These are phyloP conservation scores for Bos taurus DNA, from an alignment of 2,113 vertebrate genomes.

Conservation along the genomic window DNA sequence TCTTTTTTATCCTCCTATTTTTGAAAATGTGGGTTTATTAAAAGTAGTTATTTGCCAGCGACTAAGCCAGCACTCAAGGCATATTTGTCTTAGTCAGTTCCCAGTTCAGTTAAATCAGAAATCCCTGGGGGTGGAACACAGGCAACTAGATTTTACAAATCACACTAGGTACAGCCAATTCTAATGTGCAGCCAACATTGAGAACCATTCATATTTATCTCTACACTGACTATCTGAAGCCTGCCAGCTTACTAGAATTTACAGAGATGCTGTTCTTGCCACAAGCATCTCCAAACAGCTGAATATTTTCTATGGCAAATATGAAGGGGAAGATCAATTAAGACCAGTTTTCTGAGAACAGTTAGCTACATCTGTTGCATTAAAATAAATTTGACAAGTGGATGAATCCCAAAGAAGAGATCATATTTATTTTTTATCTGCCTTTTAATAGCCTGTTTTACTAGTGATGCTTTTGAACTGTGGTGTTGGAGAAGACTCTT, in stretches of 20 bases:
- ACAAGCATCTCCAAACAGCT: not conserved
- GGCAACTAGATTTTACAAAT: not conserved
- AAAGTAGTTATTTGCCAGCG: not conserved
- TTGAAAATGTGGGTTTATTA: not conserved
- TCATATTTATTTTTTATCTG: not conserved
- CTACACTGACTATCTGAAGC: not conserved
- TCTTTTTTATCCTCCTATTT: not conserved
- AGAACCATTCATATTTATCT: not conserved
- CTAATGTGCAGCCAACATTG: not conserved
- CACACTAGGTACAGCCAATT: not conserved
- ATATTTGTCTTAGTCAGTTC: not conserved
- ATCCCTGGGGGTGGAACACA: not conserved
- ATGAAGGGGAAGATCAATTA: not conserved
- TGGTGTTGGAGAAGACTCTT: too few species aligned
- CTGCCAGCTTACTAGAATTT: not conserved
- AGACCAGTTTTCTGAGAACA: not conserved
- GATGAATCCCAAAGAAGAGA: not conserved
- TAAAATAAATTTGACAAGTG: not conserved
- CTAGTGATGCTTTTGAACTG: not conserved
- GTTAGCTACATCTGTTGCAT: not conserved
- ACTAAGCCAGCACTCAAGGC: not conserved
- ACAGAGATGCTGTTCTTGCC: not conserved
- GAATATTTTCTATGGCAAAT: not conserved
- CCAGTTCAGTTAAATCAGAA: not conserved
- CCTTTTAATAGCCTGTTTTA: not conserved